Evolutionary conservation across 2,797 vertebrate species (phyloP).

Genomic region (Pangasius mekongensis): DNA sequence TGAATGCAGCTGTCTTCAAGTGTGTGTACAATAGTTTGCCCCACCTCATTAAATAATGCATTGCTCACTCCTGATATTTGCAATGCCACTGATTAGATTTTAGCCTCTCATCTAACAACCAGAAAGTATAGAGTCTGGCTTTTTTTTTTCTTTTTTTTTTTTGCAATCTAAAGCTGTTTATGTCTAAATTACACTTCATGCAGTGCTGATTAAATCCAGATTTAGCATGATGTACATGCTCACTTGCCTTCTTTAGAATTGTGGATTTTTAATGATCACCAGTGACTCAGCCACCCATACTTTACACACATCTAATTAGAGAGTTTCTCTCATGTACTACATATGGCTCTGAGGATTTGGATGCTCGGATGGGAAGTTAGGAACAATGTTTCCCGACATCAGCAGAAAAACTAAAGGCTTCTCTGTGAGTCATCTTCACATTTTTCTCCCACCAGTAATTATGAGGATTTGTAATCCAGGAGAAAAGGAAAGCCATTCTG

Average conservation of each 20-base stretch:
- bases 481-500: constrained; percentile 18
- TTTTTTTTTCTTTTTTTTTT: too few species aligned
- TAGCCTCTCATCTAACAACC: not conserved
- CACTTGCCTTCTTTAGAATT: not conserved
- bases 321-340: constrained; percentile 7
- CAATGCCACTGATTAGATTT: not conserved
- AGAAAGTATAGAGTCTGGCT: not conserved
- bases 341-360: not conserved
- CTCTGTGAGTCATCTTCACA: constrained; percentile 9
- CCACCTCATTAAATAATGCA: too few species aligned
- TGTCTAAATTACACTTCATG: not conserved
- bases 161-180: not conserved
- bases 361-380: not conserved
- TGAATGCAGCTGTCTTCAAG: not conserved
- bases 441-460: constrained; percentile 33
- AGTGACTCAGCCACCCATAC: not conserved
- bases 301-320: not conserved
- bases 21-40: not conserved
- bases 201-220: too few species aligned
- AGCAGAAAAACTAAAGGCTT: constrained; percentile 16
- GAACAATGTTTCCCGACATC: not conserved
- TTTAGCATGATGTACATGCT: not conserved
- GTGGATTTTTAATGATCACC: not conserved
- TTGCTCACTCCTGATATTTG: not conserved
- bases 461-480: constrained; percentile 28